phyloP scores from a whole-genome alignment of 53 echinoderm and acorn worm species.

The Pentamera pediparva region DNA sequence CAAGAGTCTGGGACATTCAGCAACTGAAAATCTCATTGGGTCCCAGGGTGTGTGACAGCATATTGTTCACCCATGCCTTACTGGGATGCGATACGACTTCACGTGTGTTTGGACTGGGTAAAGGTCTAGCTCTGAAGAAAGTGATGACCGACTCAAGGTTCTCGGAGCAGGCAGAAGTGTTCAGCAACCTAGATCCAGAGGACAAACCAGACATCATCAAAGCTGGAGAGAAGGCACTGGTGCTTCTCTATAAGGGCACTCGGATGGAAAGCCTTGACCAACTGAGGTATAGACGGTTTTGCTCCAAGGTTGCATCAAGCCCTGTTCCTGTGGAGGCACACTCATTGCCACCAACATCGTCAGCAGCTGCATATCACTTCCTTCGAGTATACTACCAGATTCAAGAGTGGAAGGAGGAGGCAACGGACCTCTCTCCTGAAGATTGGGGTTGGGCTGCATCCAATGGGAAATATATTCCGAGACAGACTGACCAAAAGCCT shows the following conservation, averaged over 20 bases:
- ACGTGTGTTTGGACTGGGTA: constrained; percentile 30
- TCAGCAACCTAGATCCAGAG: not conserved
- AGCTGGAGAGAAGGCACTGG: constrained; percentile 25
- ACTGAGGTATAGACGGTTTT: not conserved
- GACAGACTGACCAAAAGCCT: no score
- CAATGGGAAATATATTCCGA: no score
- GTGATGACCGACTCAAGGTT: not conserved
- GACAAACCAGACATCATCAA: not conserved
- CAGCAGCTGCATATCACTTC: no score
- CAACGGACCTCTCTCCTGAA: no score
- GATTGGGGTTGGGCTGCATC: no score
- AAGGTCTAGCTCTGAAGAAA: constrained; percentile 25
- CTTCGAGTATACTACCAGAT: no score
- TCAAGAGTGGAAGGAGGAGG: no score
- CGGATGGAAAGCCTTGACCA: not conserved
- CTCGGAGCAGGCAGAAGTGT: constrained; percentile 12
- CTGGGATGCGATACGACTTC: constrained; percentile 46
- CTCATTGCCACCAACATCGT: no score
- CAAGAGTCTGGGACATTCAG: not conserved
- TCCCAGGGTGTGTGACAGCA: constrained; percentile 13
- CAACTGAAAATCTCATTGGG: constrained; percentile 12
- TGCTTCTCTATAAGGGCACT: not conserved
- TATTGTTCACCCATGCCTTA: constrained; percentile 38
- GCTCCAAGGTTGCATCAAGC: not conserved
- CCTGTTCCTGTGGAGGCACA: not conserved